Percentiles rank a stretch among this genome's conserved stretches.
Evolutionary conservation across 2,113 vertebrate genomes (phyloP).

Genomic region (Gadus macrocephalus): DNA sequence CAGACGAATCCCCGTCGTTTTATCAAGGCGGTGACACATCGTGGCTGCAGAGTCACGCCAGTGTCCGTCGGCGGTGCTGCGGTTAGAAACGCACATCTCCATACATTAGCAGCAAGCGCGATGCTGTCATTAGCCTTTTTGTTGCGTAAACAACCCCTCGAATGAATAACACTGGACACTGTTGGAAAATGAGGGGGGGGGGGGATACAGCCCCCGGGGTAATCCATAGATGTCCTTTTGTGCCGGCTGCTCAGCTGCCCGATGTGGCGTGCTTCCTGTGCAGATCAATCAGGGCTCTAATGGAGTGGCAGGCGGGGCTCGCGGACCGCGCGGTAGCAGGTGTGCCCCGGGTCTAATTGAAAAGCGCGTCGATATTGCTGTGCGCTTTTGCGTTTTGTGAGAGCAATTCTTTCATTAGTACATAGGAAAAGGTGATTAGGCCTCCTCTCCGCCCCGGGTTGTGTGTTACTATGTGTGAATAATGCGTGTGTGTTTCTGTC

Average conservation of each 20-base stretch:
- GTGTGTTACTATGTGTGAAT: too few species aligned
- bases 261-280: slow-evolving; percentile 59
- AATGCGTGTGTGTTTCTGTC: not conserved
- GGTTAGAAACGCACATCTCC: not conserved
- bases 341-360: slow-evolving; percentile 72
- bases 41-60: slow-evolving; percentile 17
- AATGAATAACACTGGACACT: too few species aligned
- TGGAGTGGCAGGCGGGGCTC: slow-evolving; percentile 57
- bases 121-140: not conserved
- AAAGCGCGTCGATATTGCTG: slow-evolving; percentile 66
- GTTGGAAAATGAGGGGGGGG: not conserved
- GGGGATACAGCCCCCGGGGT: not conserved
- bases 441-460: too few species aligned
- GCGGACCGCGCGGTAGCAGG: slow-evolving; percentile 67
- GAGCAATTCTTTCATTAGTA: too few species aligned
- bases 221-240: slow-evolving; percentile 33
- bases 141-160: not conserved
- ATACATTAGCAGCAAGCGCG: slow-evolving; percentile 2
- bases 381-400: not conserved
- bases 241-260: slow-evolving; percentile 21
- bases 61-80: slow-evolving; percentile 6
- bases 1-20: slow-evolving; percentile 32
- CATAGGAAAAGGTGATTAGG: too few species aligned
- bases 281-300: slow-evolving; percentile 72
- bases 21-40: slow-evolving; percentile 25